Evolutionary conservation across 2,113 vertebrate species (phyloP), one percentile per base, ranked within the genome.

Genomic region (Paedocypris sp.): DNA sequence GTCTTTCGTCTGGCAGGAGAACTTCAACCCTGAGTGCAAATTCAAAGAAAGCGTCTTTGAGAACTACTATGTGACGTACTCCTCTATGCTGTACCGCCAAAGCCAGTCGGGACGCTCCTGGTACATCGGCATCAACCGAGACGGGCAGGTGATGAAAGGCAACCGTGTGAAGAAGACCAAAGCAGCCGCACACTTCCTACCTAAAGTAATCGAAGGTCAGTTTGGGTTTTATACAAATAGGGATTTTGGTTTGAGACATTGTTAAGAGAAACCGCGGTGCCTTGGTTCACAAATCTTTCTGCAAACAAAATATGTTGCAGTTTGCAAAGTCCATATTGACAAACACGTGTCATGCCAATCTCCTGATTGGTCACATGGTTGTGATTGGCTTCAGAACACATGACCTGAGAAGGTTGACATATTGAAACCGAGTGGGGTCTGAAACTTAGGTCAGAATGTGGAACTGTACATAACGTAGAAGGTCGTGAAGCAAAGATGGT

Each of bases 41-140:
- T 94, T 93, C 79, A 94, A 94, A 77, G 91, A 94, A 76, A 90
- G 88, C 0, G 91, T 94, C 70, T 92, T 93, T 75, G 90, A 93
- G 80, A 93, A 91, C 82, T 93, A 93, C 79, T 93, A 91, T 33
- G 88, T 93, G 67, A 89, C 88, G n/a, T 94, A 94, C 56, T 90
- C 90, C 22, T 94, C 91, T 64, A 86, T 91, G 73, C 84, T 93
- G 59, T 94, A 94, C 70, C 86, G 87, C 2, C 91, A 94, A 75
- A 82, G 81, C 54, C 87, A 88, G 68, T 94, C 91, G 9, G 91
- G 91, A 1, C 84, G 91, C 28, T 86, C 87, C 50, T 94, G 91
- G 91, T 94, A 91, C 70, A 82, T 94, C 33, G 91, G 91, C 59
- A 84, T 94, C 75, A 90, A 91, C 76, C 89, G 89, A 10, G 91